A percentile compares a stretch with the other conserved stretches of the same genome.
Evolutionary conservation across 2,113 vertebrate genomes (phyloP).

Genomic region (Atrichornis clamosus): DNA sequence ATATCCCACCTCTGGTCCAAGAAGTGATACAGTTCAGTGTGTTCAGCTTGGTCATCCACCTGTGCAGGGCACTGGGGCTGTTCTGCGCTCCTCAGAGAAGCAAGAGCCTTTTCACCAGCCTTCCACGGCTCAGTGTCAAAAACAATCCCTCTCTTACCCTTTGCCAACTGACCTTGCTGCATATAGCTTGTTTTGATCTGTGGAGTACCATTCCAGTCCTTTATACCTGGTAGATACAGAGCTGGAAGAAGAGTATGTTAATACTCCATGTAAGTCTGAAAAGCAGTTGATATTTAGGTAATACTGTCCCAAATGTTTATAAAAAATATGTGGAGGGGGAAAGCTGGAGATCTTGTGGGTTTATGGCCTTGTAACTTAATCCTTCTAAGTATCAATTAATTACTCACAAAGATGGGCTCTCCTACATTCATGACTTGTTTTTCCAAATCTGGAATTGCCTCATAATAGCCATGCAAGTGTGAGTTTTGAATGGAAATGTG

Average conservation of each 20-base stretch:
- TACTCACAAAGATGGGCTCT: not conserved
- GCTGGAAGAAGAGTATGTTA: not conserved
- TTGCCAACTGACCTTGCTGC: not conserved
- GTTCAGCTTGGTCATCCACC: not conserved
- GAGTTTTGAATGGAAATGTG: not conserved
- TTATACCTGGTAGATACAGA: not conserved
- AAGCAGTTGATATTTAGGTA: not conserved
- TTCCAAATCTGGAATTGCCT: not conserved
- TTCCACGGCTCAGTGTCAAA: not conserved
- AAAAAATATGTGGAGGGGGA: not conserved
- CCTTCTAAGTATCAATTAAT: not conserved
- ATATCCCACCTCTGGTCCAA: not conserved
- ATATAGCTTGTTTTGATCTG: not conserved
- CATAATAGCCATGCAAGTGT: not conserved
- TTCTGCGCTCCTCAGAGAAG: not conserved
- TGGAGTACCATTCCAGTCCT: not conserved
- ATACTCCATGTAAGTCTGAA: not conserved
- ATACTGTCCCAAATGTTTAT: not conserved
- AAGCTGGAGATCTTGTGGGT: not conserved
- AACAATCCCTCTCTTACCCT: not conserved
- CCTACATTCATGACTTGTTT: not conserved
- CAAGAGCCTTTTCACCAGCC: not conserved
- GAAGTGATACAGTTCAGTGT: not conserved
- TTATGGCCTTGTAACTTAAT: not conserved
- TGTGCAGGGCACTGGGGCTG: not conserved